phyloP scores from a whole-genome alignment of 2,888 invertebrate genomes.

The Drosophila formosana region DNA sequence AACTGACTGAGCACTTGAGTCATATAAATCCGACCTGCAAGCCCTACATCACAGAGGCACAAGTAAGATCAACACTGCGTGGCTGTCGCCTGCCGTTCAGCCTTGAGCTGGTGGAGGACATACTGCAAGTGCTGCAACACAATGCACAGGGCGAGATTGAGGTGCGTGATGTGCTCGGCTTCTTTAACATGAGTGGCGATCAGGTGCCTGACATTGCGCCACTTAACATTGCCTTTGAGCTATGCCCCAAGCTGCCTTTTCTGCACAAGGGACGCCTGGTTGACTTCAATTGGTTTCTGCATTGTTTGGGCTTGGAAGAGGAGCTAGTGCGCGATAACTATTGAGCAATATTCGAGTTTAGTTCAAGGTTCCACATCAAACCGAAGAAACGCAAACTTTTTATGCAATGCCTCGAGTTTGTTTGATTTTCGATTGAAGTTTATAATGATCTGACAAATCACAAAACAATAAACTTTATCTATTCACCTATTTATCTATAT shows the following conservation, averaged over 20 bases:
- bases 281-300: constrained; percentile 83
- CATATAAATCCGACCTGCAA: constrained; percentile 87
- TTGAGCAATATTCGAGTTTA: constrained; percentile 22
- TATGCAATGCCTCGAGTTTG: neutral
- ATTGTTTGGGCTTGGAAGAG: constrained; percentile 82
- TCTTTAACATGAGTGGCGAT: constrained; percentile 88
- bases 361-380: constrained; percentile 3
- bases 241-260: constrained; percentile 84
- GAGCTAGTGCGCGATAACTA: constrained; percentile 69
- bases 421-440: neutral
- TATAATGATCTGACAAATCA: neutral
- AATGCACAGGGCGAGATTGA: constrained; percentile 89
- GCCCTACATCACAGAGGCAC: constrained; percentile 87
- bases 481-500: constrained; percentile 23
- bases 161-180: constrained; percentile 89
- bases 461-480: constrained; percentile 10
- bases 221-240: constrained; percentile 83
- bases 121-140: constrained; percentile 87
- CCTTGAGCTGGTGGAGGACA: constrained; percentile 88
- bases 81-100: constrained; percentile 90
- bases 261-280: constrained; percentile 82
- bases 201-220: constrained; percentile 83
- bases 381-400: neutral
- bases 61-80: constrained; percentile 88
- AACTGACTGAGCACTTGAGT: constrained; percentile 87